These are phyloP conservation scores for Aricia agestis DNA, from an alignment of 1,140 invertebrate genomes.

Conservation along the genomic window DNA sequence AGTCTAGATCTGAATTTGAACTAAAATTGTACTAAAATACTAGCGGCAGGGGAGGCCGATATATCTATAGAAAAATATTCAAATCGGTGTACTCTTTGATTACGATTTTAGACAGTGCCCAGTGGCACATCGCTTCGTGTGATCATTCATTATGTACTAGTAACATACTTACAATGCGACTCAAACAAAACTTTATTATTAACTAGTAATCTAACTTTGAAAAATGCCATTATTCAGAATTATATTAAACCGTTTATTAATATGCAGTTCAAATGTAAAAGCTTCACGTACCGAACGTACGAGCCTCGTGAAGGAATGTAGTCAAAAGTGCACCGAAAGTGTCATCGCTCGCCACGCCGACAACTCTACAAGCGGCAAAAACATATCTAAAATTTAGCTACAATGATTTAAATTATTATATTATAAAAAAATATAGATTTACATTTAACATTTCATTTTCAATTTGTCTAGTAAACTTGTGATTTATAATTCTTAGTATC, in stretches of 20 bases:
- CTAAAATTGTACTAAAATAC: conserved; percentile 71
- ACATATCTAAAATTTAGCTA: conserved; percentile 1
- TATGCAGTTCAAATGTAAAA: conserved; percentile 2
- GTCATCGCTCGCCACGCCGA: background rate
- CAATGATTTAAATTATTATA: background rate
- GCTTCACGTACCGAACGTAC: background rate
- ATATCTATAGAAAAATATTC: conserved; percentile 35
- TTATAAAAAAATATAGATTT: conserved; percentile 14
- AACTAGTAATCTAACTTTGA: background rate
- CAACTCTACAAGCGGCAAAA: background rate
- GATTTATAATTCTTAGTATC: background rate
- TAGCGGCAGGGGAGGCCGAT: conserved; percentile 32
- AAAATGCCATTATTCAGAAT: conserved; percentile 8
- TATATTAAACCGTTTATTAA: background rate
- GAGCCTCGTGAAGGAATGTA: conserved; percentile 5
- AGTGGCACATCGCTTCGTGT: background rate
- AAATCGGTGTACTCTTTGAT: conserved; percentile 13
- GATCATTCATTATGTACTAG: no score
- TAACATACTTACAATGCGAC: no score
- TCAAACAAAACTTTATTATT: no score
- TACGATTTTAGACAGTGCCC: background rate
- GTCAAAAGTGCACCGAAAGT: background rate
- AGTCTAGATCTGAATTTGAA: conserved; percentile 56
- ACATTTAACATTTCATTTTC: background rate
- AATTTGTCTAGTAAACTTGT: conserved; percentile 2